These are phyloP conservation scores for Cosmia trapezina DNA, from an alignment of 2,888 invertebrate genomes.

Conservation along the genomic window DNA sequence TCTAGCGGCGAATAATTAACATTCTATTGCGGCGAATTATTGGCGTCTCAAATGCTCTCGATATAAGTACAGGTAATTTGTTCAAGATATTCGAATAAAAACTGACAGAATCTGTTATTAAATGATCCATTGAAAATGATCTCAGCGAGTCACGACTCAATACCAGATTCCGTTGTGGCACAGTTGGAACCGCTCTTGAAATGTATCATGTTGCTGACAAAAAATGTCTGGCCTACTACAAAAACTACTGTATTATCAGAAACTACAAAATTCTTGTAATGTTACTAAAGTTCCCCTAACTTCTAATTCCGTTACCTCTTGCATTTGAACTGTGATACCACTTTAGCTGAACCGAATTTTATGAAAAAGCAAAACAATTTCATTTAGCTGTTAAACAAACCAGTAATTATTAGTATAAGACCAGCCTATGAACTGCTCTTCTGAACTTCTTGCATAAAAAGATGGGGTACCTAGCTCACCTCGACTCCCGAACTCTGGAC, in stretches of 20 bases:
- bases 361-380: no score
- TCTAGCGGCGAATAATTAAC: conserved; percentile 29
- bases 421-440: background rate
- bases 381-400: background rate
- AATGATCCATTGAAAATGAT: conserved; percentile 37
- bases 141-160: conserved; percentile 39
- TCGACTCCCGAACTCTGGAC: background rate
- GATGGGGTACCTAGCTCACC: no score
- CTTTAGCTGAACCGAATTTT: background rate
- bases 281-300: background rate
- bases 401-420: background rate
- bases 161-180: conserved; percentile 15
- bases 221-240: background rate
- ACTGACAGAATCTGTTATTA: conserved; percentile 36
- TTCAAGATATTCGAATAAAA: conserved; percentile 50
- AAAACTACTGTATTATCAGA: background rate
- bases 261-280: background rate
- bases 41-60: conserved; percentile 21
- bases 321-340: background rate
- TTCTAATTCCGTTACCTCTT: background rate
- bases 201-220: conserved; percentile 1
- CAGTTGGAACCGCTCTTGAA: conserved; percentile 20
- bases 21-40: conserved; percentile 31
- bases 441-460: background rate
- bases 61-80: conserved; percentile 38